phyloP scores from a whole-genome alignment of 2,113 vertebrate species.

The Triplophysa dalaica region DNA sequence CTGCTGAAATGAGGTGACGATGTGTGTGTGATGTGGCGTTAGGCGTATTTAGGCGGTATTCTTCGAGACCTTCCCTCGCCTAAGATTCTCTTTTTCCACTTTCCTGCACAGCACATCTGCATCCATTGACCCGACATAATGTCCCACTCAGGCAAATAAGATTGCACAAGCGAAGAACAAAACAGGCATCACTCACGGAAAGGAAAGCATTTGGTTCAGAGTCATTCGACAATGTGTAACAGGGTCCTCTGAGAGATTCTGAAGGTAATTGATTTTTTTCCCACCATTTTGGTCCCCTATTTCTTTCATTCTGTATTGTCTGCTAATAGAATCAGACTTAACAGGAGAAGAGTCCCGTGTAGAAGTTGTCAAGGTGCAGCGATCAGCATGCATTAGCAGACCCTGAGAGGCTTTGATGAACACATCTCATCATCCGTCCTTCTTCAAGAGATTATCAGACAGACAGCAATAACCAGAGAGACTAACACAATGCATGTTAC shows the following conservation, averaged over 20 bases:
- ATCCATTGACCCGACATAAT: constrained; percentile 57
- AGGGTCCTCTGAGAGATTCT: constrained; percentile 35
- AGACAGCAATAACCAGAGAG: constrained; percentile 38
- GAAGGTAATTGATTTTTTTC: constrained; percentile 53
- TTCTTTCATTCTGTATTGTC: constrained; percentile 15
- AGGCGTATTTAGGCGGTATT: background rate
- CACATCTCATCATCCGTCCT: constrained; percentile 43
- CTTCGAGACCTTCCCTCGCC: constrained; percentile 28
- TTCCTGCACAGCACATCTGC: constrained; percentile 56
- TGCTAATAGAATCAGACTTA: constrained; percentile 53
- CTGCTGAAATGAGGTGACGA: constrained; percentile 12
- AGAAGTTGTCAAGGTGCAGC: constrained; percentile 50
- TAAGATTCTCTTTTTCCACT: constrained; percentile 51
- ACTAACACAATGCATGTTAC: constrained; percentile 47
- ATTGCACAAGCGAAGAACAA: constrained; percentile 36
- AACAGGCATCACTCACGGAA: constrained; percentile 30
- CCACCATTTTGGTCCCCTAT: background rate
- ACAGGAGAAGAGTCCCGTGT: constrained; percentile 34
- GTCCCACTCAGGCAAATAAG: constrained; percentile 51
- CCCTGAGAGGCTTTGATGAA: constrained; percentile 26
- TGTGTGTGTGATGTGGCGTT: constrained; percentile 18
- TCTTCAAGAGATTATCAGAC: constrained; percentile 44
- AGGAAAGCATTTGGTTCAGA: constrained; percentile 28
- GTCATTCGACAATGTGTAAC: constrained; percentile 30
- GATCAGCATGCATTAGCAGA: constrained; percentile 46